Evolutionary conservation across 2,113 vertebrate species (phyloP).

Genomic region (Colaptes auratus): DNA sequence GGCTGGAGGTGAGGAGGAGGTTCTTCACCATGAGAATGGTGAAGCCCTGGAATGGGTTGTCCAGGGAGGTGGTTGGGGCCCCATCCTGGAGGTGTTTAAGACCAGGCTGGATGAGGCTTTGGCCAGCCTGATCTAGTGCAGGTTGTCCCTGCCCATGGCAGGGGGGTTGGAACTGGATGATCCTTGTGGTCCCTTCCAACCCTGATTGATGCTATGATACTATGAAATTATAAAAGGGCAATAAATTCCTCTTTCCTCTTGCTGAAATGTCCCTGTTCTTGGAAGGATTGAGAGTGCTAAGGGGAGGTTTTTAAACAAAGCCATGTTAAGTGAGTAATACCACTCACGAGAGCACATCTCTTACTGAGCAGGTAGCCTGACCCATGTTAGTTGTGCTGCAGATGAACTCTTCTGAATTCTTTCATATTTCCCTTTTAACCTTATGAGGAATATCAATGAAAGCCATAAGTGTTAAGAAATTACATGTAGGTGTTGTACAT

Average conservation of each 20-base stretch:
- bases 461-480: background rate
- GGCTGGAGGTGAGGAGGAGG: no score
- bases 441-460: background rate
- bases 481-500: background rate
- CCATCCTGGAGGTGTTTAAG: no score
- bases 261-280: background rate
- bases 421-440: background rate
- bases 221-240: no score
- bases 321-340: background rate
- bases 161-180: no score
- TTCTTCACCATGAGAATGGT: no score
- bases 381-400: background rate
- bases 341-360: background rate
- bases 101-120: no score
- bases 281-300: background rate
- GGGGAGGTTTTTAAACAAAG: background rate
- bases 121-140: no score
- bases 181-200: no score
- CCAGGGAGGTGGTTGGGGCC: no score
- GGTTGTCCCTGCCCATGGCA: no score
- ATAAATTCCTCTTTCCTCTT: background rate
- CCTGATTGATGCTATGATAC: no score
- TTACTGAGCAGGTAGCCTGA: background rate
- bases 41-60: no score
- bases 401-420: background rate